These are phyloP conservation scores for Characodon lateralis DNA, from an alignment of 2,797 vertebrate species.

Conservation along the genomic window DNA sequence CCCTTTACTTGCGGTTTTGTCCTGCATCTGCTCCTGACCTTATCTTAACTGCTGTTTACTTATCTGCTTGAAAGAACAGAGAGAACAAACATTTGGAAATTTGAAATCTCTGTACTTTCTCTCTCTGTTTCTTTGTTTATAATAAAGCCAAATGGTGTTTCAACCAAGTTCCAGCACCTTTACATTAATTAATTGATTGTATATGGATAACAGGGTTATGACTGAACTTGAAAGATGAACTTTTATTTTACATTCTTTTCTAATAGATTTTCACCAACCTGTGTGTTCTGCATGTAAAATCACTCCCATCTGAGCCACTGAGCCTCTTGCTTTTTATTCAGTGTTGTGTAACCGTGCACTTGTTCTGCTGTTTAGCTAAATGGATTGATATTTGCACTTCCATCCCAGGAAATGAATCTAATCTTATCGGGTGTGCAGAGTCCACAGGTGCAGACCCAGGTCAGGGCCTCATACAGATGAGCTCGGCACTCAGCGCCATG, in stretches of 20 bases:
- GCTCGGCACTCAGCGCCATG: slow-evolving; percentile 31
- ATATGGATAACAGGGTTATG: slow-evolving; percentile 20
- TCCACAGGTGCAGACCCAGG: slow-evolving; percentile 67
- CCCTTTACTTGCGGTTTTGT: neutral
- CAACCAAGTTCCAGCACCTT: slow-evolving; percentile 27
- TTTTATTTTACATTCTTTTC: neutral
- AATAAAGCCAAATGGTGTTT: slow-evolving; percentile 10
- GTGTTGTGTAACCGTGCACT: slow-evolving; percentile 26
- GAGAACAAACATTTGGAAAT: neutral
- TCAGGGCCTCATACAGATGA: slow-evolving; percentile 55
- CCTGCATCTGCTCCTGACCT: neutral
- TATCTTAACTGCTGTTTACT: slow-evolving; percentile 31
- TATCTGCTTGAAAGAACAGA: slow-evolving; percentile 12
- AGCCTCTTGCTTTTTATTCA: slow-evolving; percentile 12
- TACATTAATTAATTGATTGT: slow-evolving; percentile 31
- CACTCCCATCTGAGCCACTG: neutral
- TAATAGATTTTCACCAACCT: slow-evolving; percentile 7
- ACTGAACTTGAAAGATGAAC: slow-evolving; percentile 21
- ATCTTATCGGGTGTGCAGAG: slow-evolving; percentile 85
- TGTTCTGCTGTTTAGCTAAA: slow-evolving; percentile 21
- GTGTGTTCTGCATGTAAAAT: neutral
- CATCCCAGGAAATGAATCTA: slow-evolving; percentile 48
- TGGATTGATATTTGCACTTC: slow-evolving; percentile 47
- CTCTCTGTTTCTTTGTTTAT: neutral
- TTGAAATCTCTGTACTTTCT: neutral